Evolutionary conservation across 2,888 invertebrate genomes (phyloP), one percentile per base, ranked within the genome.

Genomic region (Lottia scabra): DNA sequence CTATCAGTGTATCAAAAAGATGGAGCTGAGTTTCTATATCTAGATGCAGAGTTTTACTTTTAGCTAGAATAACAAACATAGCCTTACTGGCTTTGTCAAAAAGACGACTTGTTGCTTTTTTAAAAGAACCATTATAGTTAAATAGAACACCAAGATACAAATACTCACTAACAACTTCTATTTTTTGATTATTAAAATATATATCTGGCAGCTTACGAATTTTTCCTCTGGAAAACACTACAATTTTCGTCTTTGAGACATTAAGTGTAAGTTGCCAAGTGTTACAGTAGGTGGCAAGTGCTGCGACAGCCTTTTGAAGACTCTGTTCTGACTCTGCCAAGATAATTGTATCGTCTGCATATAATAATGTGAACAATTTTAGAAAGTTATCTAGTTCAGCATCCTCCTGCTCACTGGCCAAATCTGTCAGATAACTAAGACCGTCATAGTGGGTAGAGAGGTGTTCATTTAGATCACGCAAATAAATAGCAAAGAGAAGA

Each of bases 321-420:
- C 66, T 56, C 12, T 23, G 56, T 19, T 64, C 56, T 15, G 48
- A 63, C 23, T 70, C 62, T 0, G 75, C 68, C 63, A 75, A 43
- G 26, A 75, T 72, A 13, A 75, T 65, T 8, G 75, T 70, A 64
- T 75, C 75, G 44, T 75, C 72, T 4, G 75, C 75, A 62, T 72
- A 73, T 1, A 73, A 63, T 12, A 72, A 64, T 48, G 72, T 43
- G 4, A 75, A 48, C 38, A 70, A 30, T 67, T 70, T 67, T 62
- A 73, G 65, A 65, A 62, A 65, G 48, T 27, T 30, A 16, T 63
- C 19, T 1, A 23, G 10, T 19, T 23, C 45, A 4, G 44, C 69
- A 13, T 69, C 56, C n/a, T 10, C 15, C 6, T 56, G n/a, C n/a
- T 56, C 10, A 56, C 16, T n/a, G 12, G 48, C 48, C 19, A n/a